Evolutionary conservation across 1,140 invertebrate species (phyloP).

Genomic region (Trichonephila clavipes): DNA sequence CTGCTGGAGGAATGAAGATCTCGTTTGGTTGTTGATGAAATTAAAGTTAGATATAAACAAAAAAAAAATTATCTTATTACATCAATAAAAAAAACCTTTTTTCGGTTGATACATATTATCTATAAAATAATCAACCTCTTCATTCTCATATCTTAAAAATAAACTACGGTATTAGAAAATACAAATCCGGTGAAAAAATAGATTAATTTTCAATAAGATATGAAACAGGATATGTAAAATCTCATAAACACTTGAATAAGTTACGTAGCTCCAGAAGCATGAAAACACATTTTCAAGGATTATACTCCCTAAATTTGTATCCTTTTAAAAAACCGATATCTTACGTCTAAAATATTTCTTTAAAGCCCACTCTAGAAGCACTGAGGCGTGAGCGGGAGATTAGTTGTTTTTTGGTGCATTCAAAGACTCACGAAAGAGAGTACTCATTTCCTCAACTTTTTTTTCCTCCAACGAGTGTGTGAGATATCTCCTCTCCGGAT

Average conservation of each 20-base stretch:
- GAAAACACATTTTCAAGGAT: constrained; percentile 10
- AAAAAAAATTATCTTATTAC: neutral
- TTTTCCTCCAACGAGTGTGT: neutral
- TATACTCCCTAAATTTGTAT: neutral
- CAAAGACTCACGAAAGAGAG: constrained; percentile 7
- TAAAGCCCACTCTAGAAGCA: constrained; percentile 9
- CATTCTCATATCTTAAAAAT: too few species aligned
- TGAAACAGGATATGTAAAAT: constrained; percentile 6
- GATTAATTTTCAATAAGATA: neutral
- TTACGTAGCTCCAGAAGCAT: neutral
- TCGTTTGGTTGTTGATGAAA: neutral
- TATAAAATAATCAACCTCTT: too few species aligned
- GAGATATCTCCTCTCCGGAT: constrained; percentile 36
- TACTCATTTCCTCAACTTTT: constrained; percentile 20
- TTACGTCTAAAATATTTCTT: neutral
- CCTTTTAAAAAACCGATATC: neutral
- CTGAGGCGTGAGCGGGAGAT: constrained; percentile 17
- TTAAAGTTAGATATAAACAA: neutral
- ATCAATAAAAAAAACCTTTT: neutral
- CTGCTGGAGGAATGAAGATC: neutral
- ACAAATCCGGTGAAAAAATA: too few species aligned
- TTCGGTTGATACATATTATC: too few species aligned
- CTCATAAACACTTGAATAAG: neutral
- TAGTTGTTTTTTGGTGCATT: constrained; percentile 56
- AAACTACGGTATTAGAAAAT: too few species aligned